Base-by-base conservation (phyloP, 2,113 vertebrate species). In the Thamnaconus septentrionalis region DNA sequence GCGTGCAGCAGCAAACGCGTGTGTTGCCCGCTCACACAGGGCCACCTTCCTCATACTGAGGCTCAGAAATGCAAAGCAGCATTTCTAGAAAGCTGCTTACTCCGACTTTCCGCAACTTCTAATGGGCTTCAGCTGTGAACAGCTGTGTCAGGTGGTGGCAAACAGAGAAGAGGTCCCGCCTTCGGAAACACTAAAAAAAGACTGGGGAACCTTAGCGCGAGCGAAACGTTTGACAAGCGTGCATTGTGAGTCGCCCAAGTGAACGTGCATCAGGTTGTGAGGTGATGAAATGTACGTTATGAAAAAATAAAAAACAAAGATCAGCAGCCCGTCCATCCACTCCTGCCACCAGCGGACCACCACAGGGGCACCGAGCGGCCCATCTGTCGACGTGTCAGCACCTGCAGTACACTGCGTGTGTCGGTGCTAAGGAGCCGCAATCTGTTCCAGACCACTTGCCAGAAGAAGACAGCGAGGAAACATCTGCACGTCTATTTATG, bases 321-420 rank as follows among this genome's bases (percentile, higher is more conserved):
- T 31, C 18, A 31, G 18, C 18, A 31, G 71, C 74, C 73, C 85
- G 83, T 88, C 83, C 75, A 84, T 86, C 75, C 82, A 85, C 18
- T 43, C 82, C 70, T 41, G 56, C 68, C 64, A 79, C 85, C 71
- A 80, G 69, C 79, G 43, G 12, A 53, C 71, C 78, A 86, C 74
- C 76, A 68, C 72, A 68, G 71, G 78, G 84, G 71, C 64, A 80
- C 48, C 75, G 46, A 63, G 61, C 73, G 64, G 18, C 71, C 87
- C 86, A 89, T 91, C 89, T 90, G 87, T 88, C 87, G 51, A 43
- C 56, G 74, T 85, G 88, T 91, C 87, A 87, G 79, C 69, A 71
- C 76, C 77, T 78, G 70, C 48, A 9, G 48, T 50, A 50, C 6
- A 31, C 18, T 31, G 18, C 18, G 18, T 71, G 81, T 76, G 81